Percentiles rank a stretch among this genome's conserved stretches.
phyloP scores from a whole-genome alignment of 2,797 vertebrate species.

The Neopelma chrysocephalum region DNA sequence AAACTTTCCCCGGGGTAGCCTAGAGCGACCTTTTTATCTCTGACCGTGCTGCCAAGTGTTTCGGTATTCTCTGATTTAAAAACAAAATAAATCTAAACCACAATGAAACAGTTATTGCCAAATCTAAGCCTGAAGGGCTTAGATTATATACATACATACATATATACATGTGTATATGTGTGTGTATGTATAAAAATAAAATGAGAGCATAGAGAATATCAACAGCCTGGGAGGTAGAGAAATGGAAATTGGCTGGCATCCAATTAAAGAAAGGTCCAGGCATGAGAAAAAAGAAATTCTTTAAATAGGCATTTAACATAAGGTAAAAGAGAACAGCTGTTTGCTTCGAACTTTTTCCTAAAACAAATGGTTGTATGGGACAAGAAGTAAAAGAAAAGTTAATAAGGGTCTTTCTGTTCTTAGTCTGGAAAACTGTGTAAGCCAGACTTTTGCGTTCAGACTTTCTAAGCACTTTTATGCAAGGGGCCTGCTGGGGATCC shows the following conservation, averaged over 20 bases:
- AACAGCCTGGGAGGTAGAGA: neutral
- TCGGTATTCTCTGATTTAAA: neutral
- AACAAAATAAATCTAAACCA: neutral
- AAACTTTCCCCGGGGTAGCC: neutral
- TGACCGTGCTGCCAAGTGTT: neutral
- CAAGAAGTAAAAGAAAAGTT: neutral
- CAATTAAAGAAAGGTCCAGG: neutral
- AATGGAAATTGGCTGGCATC: neutral
- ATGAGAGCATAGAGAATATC: neutral
- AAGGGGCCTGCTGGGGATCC: constrained; percentile 1
- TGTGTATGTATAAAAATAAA: neutral
- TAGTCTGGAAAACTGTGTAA: neutral
- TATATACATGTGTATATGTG: neutral
- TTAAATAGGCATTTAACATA: neutral
- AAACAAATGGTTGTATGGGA: neutral
- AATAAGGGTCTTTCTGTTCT: neutral
- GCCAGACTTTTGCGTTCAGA: neutral
- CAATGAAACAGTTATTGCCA: neutral
- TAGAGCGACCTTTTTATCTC: neutral
- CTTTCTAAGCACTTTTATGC: neutral
- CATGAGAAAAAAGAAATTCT: neutral
- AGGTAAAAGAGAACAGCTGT: neutral
- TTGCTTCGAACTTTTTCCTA: neutral
- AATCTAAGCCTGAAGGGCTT: neutral
- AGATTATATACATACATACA: neutral